Conservation (phyloP, 2,888 invertebrate species). For the Trissolcus japonicus region DNA sequence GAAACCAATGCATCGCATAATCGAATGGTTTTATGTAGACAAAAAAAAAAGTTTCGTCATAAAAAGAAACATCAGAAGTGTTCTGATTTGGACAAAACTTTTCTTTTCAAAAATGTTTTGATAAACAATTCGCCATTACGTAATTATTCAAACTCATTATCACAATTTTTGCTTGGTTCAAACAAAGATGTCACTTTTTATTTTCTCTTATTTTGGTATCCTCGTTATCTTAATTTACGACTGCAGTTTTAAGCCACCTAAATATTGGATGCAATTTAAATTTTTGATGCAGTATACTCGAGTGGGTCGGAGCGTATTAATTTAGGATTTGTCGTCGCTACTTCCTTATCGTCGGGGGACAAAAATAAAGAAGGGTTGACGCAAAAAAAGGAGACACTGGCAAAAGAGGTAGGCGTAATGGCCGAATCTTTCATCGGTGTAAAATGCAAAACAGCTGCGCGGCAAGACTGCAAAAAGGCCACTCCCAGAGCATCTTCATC, state of each 20-base stretch:
- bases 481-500: slow-evolving; percentile 40
- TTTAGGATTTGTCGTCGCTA: slow-evolving; percentile 22
- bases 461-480: slow-evolving; percentile 51
- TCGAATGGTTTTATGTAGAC: slow-evolving; percentile 56
- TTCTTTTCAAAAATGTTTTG: background rate
- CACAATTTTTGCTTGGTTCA: background rate
- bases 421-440: slow-evolving; percentile 67
- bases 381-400: slow-evolving; percentile 25
- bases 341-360: slow-evolving; percentile 27
- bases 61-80: background rate
- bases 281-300: background rate
- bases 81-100: background rate
- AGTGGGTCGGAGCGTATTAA: slow-evolving; percentile 14
- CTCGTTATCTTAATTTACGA: background rate
- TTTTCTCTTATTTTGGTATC: background rate
- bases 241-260: slow-evolving; percentile 1
- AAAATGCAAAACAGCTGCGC: slow-evolving; percentile 71
- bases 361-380: slow-evolving; percentile 29
- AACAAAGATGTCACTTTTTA: background rate
- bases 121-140: background rate
- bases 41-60: slow-evolving; percentile 10
- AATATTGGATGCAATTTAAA: slow-evolving; percentile 7
- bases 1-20: slow-evolving; percentile 57
- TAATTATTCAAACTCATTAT: background rate
- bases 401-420: slow-evolving; percentile 61